These are phyloP conservation scores for Benthosema pterotum DNA, from an alignment of 2,797 vertebrate genomes.

Conservation along the genomic window DNA sequence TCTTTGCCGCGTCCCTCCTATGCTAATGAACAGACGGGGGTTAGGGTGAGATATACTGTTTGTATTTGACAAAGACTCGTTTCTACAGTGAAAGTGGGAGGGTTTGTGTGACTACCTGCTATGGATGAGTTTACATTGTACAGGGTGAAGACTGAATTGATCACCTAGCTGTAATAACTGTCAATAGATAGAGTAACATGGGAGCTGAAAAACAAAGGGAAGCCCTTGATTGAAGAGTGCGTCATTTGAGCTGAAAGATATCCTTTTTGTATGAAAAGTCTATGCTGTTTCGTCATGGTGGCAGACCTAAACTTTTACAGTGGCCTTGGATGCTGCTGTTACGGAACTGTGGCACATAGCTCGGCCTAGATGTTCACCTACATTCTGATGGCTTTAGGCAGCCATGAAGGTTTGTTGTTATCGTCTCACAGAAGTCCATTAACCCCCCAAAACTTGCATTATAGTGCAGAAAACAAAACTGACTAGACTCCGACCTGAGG, in stretches of 20 bases:
- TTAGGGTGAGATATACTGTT: conserved; percentile 57
- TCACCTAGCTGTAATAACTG: conserved; percentile 40
- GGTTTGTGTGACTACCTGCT: conserved; percentile 39
- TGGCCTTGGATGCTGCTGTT: conserved; percentile 1
- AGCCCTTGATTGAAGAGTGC: conserved; percentile 22
- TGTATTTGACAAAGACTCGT: conserved; percentile 71
- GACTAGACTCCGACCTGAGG: too few relatives aligned
- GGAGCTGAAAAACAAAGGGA: conserved; percentile 19
- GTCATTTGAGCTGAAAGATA: conserved; percentile 31
- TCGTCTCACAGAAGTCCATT: conserved; percentile 53
- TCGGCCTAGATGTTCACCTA: conserved; percentile 11
- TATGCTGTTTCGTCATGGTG: conserved; percentile 39
- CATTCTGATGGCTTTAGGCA: conserved; percentile 51
- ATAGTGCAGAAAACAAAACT: too few relatives aligned
- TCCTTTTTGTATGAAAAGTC: conserved; percentile 41
- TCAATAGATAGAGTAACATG: conserved; percentile 12
- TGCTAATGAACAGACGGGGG: conserved; percentile 40
- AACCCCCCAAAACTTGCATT: conserved; percentile 37
- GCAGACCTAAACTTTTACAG: conserved; percentile 30
- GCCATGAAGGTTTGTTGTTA: conserved; percentile 48
- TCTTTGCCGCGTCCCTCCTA: conserved; percentile 8
- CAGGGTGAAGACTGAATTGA: conserved; percentile 30
- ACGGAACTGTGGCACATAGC: conserved; percentile 22
- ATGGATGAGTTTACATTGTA: conserved; percentile 1
- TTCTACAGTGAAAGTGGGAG: conserved; percentile 44